phyloP scores from a whole-genome alignment of 2,797 vertebrate genomes.

The Crax fasciolata region DNA sequence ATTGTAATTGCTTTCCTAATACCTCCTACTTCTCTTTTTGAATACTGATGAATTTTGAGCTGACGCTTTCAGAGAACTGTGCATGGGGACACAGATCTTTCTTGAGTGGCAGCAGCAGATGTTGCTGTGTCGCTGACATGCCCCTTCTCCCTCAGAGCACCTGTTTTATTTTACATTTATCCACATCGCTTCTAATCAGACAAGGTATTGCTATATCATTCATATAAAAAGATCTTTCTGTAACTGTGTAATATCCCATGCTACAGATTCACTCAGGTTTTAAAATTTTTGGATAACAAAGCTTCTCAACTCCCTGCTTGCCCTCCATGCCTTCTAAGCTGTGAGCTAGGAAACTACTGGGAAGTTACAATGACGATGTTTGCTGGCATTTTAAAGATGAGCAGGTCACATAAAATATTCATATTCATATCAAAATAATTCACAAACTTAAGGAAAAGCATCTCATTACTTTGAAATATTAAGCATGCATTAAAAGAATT shows the following conservation, averaged over 20 bases:
- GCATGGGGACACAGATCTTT: neutral
- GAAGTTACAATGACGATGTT: neutral
- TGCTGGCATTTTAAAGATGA: neutral
- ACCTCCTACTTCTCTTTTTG: neutral
- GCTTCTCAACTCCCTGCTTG: neutral
- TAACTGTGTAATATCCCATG: neutral
- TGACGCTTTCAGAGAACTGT: neutral
- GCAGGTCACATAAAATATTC: neutral
- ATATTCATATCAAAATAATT: neutral
- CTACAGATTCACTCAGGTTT: neutral
- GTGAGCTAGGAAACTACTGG: neutral
- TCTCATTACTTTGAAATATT: neutral
- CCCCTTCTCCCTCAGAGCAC: accelerated
- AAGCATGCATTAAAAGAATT: neutral
- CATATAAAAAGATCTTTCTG: neutral
- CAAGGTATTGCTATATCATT: accelerated
- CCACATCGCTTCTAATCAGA: neutral
- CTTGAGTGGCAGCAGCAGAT: neutral
- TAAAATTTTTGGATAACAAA: neutral
- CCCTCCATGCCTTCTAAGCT: neutral
- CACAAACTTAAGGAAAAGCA: neutral
- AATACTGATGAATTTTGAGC: neutral
- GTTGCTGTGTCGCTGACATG: accelerated
- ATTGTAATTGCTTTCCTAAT: neutral
- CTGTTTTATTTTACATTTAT: neutral